Conservation (phyloP, 2,888 invertebrate species). For the Oscheius sp. region DNA sequence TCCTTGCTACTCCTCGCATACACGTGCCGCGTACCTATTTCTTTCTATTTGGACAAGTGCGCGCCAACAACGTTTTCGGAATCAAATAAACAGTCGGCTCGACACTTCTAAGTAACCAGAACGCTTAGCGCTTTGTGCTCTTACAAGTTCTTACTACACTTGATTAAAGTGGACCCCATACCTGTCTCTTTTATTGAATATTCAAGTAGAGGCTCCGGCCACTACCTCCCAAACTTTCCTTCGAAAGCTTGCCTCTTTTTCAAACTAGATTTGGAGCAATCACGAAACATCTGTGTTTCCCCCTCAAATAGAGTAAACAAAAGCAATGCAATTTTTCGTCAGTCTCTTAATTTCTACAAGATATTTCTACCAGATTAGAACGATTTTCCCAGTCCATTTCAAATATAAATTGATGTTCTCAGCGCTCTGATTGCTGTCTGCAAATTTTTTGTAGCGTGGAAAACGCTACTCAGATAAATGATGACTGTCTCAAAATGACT, state of each 20-base stretch:
- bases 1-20: background rate
- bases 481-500: background rate
- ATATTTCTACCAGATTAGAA: background rate
- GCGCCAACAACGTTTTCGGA: slow-evolving; percentile 32
- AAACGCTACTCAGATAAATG: background rate
- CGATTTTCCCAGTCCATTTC: background rate
- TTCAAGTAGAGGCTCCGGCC: too few species aligned
- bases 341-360: slow-evolving; percentile 20
- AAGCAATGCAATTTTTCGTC: background rate
- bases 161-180: slow-evolving; percentile 10
- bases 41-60: slow-evolving; percentile 23
- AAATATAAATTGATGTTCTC: slow-evolving; percentile 1
- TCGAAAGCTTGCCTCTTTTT: too few species aligned
- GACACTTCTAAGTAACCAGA: slow-evolving; percentile 32
- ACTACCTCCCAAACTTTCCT: too few species aligned
- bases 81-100: slow-evolving; percentile 34
- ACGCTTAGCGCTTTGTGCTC: slow-evolving; percentile 15
- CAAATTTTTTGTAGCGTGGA: background rate
- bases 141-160: background rate
- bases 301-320: too few species aligned
- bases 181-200: too few species aligned
- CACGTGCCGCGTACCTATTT: slow-evolving; percentile 8
- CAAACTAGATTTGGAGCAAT: too few species aligned
- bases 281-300: too few species aligned
- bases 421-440: background rate